phyloP scores from a whole-genome alignment of 2,888 invertebrate species.

The Hydrotaea cyrtoneurina region DNA sequence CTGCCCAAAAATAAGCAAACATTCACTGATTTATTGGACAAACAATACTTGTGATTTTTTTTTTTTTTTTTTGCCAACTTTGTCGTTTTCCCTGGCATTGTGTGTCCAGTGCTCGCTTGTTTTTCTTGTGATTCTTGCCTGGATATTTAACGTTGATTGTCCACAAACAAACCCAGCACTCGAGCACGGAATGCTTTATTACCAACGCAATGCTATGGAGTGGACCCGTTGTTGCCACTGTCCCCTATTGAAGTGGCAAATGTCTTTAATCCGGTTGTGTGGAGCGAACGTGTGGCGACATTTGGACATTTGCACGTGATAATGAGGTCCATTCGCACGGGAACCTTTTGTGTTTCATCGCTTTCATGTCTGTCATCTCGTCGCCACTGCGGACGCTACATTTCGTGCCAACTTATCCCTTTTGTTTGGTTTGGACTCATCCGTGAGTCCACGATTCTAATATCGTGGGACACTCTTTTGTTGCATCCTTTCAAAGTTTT shows the following conservation, averaged over 20 bases:
- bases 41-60: conserved; percentile 36
- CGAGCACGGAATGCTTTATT: background rate
- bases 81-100: background rate
- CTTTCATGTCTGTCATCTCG: no score
- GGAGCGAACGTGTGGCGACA: no score
- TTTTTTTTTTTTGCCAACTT: conserved; percentile 20
- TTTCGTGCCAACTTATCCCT: no score
- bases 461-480: no score
- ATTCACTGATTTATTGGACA: conserved; percentile 60
- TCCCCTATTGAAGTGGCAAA: background rate
- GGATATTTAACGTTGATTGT: conserved; percentile 24
- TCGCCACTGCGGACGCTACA: no score
- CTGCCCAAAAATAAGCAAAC: conserved; percentile 38
- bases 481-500: no score
- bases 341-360: no score
- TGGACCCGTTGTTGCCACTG: background rate
- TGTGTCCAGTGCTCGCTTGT: background rate
- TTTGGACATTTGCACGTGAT: no score
- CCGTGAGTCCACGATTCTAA: no score
- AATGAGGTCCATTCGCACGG: no score
- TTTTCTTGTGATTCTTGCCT: background rate
- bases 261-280: background rate
- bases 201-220: no score
- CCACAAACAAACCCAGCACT: background rate
- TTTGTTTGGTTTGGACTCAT: no score